Base-by-base conservation (phyloP, 2,797 vertebrate genomes). In the Acanthopagrus latus region DNA sequence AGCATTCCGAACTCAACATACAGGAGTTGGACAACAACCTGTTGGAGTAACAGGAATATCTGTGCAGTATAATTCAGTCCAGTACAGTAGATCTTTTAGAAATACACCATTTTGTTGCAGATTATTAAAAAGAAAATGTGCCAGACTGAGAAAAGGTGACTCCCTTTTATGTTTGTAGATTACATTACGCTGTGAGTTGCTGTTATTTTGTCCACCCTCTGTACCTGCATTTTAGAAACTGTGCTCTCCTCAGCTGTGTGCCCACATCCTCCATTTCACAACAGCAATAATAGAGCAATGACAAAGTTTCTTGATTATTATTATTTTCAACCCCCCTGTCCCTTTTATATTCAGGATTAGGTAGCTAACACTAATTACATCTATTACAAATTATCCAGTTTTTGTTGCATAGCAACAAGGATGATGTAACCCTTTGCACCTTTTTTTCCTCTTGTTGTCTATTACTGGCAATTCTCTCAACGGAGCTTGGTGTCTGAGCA, bases 331-430 rank as follows among this genome's bases (percentile, higher is more conserved):
- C 74, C 60, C 17, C 52, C 55, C 77, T 79, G 71, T 84, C 62
- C 83, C 78, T 82, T 81, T 86, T 85, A 77, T 82, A 87, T 82
- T 88, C 62, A 54, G 71, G 67, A 80, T 84, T 86, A 90, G 79
- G 72, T 68, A 75, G 84, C 82, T 86, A 86, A 85, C 48, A 23
- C 73, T 90, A 93, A 91, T 93, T 89, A 86, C 82, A 84, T 84
- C 76, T 69, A 69, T 86, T 77, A 76, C 83, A 91, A 88, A 90
- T 92, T 73, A 86, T 83, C 87, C 78, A 71, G 84, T 82, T 88
- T 86, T 81, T 66, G 88, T 92, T 85, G 87, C 86, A 59, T 89
- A 83, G 88, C 90, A 89, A 90, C 89, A 29, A 64, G 65, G 64
- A 74, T 88, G 82, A 88, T 82, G 85, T 76, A 90, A 89, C 82